phyloP scores from a whole-genome alignment of 1,140 invertebrate genomes.

The Contarinia nasturtii region DNA sequence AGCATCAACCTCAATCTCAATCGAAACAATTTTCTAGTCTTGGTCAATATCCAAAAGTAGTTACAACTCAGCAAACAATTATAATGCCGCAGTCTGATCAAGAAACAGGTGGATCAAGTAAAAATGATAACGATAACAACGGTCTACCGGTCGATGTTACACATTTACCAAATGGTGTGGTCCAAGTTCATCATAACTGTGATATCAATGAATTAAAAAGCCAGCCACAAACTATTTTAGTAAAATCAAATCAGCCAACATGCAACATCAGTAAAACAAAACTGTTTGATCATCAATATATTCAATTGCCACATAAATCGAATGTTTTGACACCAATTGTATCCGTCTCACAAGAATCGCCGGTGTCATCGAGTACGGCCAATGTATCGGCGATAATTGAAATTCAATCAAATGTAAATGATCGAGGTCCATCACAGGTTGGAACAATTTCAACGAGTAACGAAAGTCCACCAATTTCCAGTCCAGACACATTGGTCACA shows the following conservation, averaged over 20 bases:
- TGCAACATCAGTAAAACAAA: conserved; percentile 3
- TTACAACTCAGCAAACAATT: neutral
- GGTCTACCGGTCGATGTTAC: conserved; percentile 1
- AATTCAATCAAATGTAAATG: neutral
- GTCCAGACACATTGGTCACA: conserved; percentile 7
- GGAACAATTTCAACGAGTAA: conserved; percentile 22
- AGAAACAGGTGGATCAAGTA: neutral
- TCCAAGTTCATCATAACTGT: conserved; percentile 6
- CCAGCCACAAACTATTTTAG: conserved; percentile 2
- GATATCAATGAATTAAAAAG: conserved; percentile 3
- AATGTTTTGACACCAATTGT: conserved; percentile 12
- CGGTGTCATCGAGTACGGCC: conserved; percentile 17
- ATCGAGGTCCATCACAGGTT: conserved; percentile 17
- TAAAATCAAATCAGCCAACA: neutral
- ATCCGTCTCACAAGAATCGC: conserved; percentile 17
- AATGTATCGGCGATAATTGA: neutral
- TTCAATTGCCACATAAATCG: conserved; percentile 5
- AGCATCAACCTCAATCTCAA: too few relatives aligned
- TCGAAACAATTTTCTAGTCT: too few relatives aligned
- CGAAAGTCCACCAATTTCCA: conserved; percentile 18
- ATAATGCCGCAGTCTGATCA: neutral
- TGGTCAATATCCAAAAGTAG: neutral
- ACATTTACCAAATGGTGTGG: conserved; percentile 5
- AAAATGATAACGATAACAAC: neutral
- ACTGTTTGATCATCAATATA: neutral